Base-by-base conservation (phyloP, 2,113 vertebrate genomes). In the Falco punctatus region DNA sequence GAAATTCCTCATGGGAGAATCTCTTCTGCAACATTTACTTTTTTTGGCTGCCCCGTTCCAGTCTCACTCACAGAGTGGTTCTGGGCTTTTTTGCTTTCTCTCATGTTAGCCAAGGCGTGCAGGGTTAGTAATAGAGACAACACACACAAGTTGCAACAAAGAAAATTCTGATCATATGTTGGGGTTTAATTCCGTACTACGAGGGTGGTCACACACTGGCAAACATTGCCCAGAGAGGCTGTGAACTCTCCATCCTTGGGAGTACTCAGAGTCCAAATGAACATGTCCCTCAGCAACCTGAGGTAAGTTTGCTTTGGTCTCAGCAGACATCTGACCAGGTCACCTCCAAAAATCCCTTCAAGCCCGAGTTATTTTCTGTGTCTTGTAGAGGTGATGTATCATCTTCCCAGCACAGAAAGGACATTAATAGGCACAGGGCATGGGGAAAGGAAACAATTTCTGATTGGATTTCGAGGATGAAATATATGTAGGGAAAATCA, bases 111-210 rank as follows among this genome's bases (percentile, higher is more conserved):
- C 3, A 3, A 84, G 17, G 22, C 46, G 11, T 51, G 5, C 13
- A 72, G 21, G 5, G 7, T 67, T 61, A 65, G 40, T 33, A 70
- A 61, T 17, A 51, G 7, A 17, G 40, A 49, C 19, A 65, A 42
- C 6, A 79, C 30, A 28, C 14, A 21, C 2, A 73, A 70, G 13
- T 23, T 2, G 2, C 9, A 74, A 57, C 9, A 30, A 5, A 15
- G 21, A 85, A 61, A 85, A 81, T 82, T 79, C 23, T 57, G 3
- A 54, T 54, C 10, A 54, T 46, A 42, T n/a, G 5, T 13, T 67
- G 22, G 3, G 0, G 1, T 2, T 48, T 38, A 17, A 62, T 55
- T 6, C 3, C 2, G 2, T 6, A 52, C 18, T 1, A 0, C 17
- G 15, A 70, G 4, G 3, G 10, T 24, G 11, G 17, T 44, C 13